phyloP scores from a whole-genome alignment of 2,888 invertebrate species.

The Lampropteryx suffumata region DNA sequence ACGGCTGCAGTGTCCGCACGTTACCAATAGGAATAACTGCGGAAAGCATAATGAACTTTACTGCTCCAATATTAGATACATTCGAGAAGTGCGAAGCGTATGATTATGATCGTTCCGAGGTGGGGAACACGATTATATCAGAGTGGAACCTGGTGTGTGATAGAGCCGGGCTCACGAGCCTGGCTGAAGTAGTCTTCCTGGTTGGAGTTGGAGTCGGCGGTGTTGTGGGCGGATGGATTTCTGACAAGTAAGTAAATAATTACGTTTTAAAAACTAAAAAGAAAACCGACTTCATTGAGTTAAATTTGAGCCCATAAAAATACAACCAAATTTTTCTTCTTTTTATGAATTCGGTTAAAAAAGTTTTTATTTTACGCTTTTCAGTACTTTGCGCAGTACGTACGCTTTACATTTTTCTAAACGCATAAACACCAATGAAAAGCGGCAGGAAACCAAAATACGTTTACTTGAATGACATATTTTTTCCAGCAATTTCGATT shows the following conservation, averaged over 20 bases:
- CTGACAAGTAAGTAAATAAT: slow-evolving; percentile 83
- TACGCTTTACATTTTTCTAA: too few relatives aligned
- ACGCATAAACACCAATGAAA: too few relatives aligned
- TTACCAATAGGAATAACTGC: slow-evolving; percentile 62
- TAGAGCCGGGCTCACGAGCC: slow-evolving; percentile 85
- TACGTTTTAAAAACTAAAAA: too few relatives aligned
- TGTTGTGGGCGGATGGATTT: slow-evolving; percentile 89
- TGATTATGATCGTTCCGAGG: slow-evolving; percentile 82
- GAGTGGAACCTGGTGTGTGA: slow-evolving; percentile 92
- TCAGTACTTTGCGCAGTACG: too few relatives aligned
- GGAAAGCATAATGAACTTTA: slow-evolving; percentile 62
- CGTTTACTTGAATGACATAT: too few relatives aligned
- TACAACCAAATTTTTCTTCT: too few relatives aligned
- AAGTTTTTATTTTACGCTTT: too few relatives aligned
- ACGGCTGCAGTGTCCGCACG: slow-evolving; percentile 82
- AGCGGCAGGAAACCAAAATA: too few relatives aligned
- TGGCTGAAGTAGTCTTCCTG: slow-evolving; percentile 90
- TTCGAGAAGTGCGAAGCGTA: slow-evolving; percentile 82
- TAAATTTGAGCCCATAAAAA: too few relatives aligned
- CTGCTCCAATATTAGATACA: slow-evolving; percentile 62
- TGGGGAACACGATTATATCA: slow-evolving; percentile 87
- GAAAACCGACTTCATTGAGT: too few relatives aligned
- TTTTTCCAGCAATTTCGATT: too few relatives aligned
- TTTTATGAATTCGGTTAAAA: too few relatives aligned
- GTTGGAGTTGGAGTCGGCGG: slow-evolving; percentile 90